Evolutionary conservation across 2,888 invertebrate genomes (phyloP).

Genomic region (Eucera pruinosa): DNA sequence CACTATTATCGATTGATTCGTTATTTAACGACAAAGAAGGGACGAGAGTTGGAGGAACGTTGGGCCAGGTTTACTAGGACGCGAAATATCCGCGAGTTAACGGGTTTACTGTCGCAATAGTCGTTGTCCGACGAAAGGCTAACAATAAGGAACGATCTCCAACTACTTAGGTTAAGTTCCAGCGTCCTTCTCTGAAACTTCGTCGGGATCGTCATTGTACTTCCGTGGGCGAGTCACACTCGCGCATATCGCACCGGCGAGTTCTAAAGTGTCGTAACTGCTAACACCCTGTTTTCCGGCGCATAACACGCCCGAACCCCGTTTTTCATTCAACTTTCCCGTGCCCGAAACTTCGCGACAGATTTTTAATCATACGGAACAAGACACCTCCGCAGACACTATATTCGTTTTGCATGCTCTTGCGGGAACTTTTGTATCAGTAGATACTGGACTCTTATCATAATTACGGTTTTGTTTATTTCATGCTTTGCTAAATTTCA

Average conservation of each 20-base stretch:
- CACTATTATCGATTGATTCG: no score
- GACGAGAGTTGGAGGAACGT: neutral
- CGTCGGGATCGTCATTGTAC: constrained; percentile 64
- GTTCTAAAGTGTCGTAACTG: constrained; percentile 70
- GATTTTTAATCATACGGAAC: constrained; percentile 43
- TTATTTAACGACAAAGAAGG: no score
- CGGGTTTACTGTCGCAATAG: constrained; percentile 65
- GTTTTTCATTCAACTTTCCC: constrained; percentile 58
- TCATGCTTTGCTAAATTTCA: neutral
- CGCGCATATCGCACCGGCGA: constrained; percentile 68
- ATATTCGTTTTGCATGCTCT: constrained; percentile 12
- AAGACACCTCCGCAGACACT: neutral
- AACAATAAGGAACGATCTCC: constrained; percentile 74
- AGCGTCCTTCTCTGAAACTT: constrained; percentile 70
- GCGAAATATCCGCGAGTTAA: constrained; percentile 59
- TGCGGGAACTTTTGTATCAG: neutral
- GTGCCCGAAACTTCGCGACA: constrained; percentile 29
- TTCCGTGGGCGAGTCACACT: constrained; percentile 73
- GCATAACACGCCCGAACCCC: constrained; percentile 42
- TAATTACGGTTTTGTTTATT: neutral
- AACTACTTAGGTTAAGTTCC: constrained; percentile 73
- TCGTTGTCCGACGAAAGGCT: constrained; percentile 72
- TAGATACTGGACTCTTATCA: neutral
- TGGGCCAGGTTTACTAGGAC: constrained; percentile 30
- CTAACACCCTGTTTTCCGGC: constrained; percentile 68